These are phyloP conservation scores for Lutraria rhynchaena DNA, from an alignment of 1,140 invertebrate species.

Conservation along the genomic window DNA sequence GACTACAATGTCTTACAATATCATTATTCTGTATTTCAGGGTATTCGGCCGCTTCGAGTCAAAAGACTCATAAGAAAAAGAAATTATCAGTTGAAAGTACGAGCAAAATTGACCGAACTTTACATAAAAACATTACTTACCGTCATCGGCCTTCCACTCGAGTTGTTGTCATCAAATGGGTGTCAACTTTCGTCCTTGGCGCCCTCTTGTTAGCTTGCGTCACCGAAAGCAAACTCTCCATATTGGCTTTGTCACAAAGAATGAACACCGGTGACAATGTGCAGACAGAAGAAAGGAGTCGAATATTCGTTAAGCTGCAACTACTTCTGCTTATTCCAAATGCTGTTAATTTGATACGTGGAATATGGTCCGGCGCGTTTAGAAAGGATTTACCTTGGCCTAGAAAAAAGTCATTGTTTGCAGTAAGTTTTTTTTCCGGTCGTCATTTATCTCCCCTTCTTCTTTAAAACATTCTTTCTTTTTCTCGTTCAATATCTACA, in stretches of 20 bases:
- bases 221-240: conserved; percentile 26
- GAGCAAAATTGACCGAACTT: conserved; percentile 27
- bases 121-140: neutral
- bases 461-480: too few species aligned
- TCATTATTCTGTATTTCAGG: neutral
- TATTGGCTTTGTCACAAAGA: conserved; percentile 16
- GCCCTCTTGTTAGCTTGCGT: conserved; percentile 13
- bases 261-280: neutral
- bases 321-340: conserved; percentile 37
- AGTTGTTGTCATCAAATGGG: conserved; percentile 52
- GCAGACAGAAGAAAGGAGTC: neutral
- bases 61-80: neutral
- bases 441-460: too few species aligned
- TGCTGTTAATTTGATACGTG: conserved; percentile 44
- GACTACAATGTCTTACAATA: neutral
- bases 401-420: conserved; percentile 9
- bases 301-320: conserved; percentile 21
- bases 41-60: neutral
- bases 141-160: conserved; percentile 15
- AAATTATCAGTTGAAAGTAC: neutral
- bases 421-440: conserved; percentile 12
- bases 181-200: conserved; percentile 20
- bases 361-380: conserved; percentile 29
- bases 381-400: conserved; percentile 55
- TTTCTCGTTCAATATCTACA: too few species aligned